Evolutionary conservation across 1,140 invertebrate genomes (phyloP).

Genomic region (Polypedilum vanderplanki): DNA sequence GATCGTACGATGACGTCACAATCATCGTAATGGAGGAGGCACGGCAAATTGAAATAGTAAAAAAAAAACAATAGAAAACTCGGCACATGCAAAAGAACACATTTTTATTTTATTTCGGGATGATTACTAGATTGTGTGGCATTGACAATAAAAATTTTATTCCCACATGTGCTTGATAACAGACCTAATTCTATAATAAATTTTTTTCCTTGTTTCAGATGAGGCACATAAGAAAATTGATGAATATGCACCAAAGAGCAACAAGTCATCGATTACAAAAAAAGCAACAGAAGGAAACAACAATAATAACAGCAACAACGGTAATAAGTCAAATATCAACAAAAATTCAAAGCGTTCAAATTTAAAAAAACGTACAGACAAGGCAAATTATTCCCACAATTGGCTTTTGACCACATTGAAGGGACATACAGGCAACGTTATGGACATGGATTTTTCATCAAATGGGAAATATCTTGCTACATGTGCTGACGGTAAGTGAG

Average conservation of each 20-base stretch:
- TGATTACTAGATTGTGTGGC: no score
- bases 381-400: slow-evolving; percentile 21
- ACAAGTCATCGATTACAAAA: background rate
- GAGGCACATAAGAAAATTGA: slow-evolving; percentile 20
- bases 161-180: no score
- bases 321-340: background rate
- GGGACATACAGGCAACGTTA: slow-evolving; percentile 64
- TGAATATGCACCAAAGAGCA: background rate
- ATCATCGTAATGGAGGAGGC: no score
- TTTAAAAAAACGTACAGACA: background rate
- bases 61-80: no score
- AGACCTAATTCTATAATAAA: background rate
- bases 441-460: slow-evolving; percentile 69
- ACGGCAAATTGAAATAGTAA: no score
- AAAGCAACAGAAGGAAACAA: background rate
- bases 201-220: background rate
- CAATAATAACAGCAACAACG: background rate
- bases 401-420: slow-evolving; percentile 73
- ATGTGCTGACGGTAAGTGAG: slow-evolving; percentile 68
- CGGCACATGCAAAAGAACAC: no score
- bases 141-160: no score
- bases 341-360: slow-evolving; percentile 6
- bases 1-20: no score
- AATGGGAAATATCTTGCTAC: slow-evolving; percentile 79
- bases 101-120: no score